Evolutionary conservation across 2,113 vertebrate species (phyloP).

Genomic region (Xiphias gladius): DNA sequence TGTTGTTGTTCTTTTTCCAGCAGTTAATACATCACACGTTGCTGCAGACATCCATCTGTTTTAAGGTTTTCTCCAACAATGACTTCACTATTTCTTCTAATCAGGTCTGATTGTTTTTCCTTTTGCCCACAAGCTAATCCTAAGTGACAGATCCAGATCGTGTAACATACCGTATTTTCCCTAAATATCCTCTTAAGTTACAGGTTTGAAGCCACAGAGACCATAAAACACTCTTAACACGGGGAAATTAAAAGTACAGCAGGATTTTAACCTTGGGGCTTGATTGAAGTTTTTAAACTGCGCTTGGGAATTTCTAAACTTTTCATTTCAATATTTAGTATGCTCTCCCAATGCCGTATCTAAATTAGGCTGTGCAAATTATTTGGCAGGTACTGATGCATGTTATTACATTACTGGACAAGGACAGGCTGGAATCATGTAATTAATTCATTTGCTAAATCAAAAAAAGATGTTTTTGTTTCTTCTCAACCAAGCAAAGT

Average conservation of each 20-base stretch:
- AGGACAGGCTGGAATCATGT: constrained; percentile 48
- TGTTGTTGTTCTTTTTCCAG: neutral
- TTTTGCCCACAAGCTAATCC: neutral
- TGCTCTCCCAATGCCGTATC: constrained; percentile 21
- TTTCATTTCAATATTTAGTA: constrained; percentile 52
- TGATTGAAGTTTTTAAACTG: constrained; percentile 54
- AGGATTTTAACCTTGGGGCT: constrained; percentile 45
- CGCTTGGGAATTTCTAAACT: constrained; percentile 44
- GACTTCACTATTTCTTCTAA: constrained; percentile 25
- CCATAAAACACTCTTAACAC: neutral
- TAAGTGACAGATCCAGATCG: constrained; percentile 24
- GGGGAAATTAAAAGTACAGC: constrained; percentile 5
- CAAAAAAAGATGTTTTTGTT: constrained; percentile 23
- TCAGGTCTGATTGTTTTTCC: constrained; percentile 40
- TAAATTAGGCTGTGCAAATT: constrained; percentile 55
- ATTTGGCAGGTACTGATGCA: constrained; percentile 67
- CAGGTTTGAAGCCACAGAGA: constrained; percentile 1
- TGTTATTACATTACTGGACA: constrained; percentile 70
- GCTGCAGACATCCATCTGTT: constrained; percentile 26
- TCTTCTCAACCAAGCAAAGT: constrained; percentile 11
- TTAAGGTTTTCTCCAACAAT: constrained; percentile 27
- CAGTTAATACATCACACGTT: neutral
- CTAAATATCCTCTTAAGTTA: constrained; percentile 34
- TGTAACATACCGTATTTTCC: neutral
- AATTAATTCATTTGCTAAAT: constrained; percentile 53